These are phyloP conservation scores for Phocoena phocoena DNA, from an alignment of 2,113 vertebrate genomes.

Conservation along the genomic window DNA sequence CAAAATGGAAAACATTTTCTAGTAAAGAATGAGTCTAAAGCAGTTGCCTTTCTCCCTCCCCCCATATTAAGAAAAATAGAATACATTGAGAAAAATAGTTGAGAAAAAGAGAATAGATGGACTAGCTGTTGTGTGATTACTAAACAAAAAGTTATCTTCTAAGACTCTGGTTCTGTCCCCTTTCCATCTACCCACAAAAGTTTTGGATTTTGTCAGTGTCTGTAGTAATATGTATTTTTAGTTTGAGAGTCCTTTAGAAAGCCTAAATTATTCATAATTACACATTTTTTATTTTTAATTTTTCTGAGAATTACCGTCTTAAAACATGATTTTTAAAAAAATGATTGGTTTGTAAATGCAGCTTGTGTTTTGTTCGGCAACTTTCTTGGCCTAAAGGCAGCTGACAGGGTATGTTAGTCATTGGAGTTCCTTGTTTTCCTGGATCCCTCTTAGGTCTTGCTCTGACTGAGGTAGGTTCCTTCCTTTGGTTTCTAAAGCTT, in stretches of 20 bases:
- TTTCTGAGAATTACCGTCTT: neutral
- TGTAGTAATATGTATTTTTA: neutral
- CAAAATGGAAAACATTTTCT: conserved; percentile 30
- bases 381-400: neutral
- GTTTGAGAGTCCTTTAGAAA: neutral
- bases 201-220: neutral
- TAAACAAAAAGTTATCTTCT: neutral
- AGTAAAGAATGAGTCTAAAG: conserved; percentile 25
- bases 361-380: neutral
- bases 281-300: conserved; percentile 37
- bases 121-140: neutral
- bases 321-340: conserved; percentile 37
- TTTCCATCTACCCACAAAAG: neutral
- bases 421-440: neutral
- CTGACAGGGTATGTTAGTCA: neutral
- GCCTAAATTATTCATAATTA: neutral
- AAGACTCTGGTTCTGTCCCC: neutral
- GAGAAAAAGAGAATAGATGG: neutral
- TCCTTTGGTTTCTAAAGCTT: neutral
- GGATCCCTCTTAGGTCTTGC: neutral
- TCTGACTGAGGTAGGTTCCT: neutral
- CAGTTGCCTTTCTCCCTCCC: neutral
- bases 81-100: neutral
- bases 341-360: neutral
- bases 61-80: neutral